Conservation (phyloP, 1,140 invertebrate genomes). For the Drosophila obscura region DNA sequence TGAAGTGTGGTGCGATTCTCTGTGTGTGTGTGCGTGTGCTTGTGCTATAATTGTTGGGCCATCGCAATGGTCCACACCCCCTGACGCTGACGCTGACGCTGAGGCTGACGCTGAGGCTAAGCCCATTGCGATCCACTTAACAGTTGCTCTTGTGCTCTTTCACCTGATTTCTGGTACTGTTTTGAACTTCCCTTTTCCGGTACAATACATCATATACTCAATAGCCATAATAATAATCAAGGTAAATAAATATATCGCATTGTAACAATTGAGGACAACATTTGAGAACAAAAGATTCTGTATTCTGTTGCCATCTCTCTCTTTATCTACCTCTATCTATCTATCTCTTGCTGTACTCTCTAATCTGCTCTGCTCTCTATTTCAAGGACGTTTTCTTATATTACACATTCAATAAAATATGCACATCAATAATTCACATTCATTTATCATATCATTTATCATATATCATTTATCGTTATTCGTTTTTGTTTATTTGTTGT, state of each 20-base stretch:
- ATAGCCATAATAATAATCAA: constrained; percentile 57
- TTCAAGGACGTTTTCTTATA: constrained; percentile 13
- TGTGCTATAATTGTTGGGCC: constrained; percentile 8
- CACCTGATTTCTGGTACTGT: constrained; percentile 64
- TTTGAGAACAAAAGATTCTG: constrained; percentile 79
- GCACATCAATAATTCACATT: constrained; percentile 73
- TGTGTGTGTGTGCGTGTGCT: constrained; percentile 11
- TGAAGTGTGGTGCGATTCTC: neutral
- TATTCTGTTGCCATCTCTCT: constrained; percentile 61
- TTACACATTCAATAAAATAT: constrained; percentile 77
- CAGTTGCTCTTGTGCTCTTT: constrained; percentile 52
- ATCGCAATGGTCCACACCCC: too few relatives aligned
- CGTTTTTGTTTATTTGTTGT: constrained; percentile 11
- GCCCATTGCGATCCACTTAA: constrained; percentile 51
- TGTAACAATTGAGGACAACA: constrained; percentile 79
- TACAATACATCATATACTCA: constrained; percentile 43
- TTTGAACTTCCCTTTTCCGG: constrained; percentile 56
- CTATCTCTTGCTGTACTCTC: constrained; percentile 1
- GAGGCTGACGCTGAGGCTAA: neutral
- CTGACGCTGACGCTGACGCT: too few relatives aligned
- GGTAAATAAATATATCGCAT: constrained; percentile 75
- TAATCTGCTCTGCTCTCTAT: neutral
- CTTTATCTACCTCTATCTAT: neutral
- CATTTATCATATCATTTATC: constrained; percentile 43
- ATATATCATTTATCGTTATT: constrained; percentile 43